These are phyloP conservation scores for Okamejei kenojei DNA, from an alignment of 2,797 vertebrate species.

Conservation along the genomic window DNA sequence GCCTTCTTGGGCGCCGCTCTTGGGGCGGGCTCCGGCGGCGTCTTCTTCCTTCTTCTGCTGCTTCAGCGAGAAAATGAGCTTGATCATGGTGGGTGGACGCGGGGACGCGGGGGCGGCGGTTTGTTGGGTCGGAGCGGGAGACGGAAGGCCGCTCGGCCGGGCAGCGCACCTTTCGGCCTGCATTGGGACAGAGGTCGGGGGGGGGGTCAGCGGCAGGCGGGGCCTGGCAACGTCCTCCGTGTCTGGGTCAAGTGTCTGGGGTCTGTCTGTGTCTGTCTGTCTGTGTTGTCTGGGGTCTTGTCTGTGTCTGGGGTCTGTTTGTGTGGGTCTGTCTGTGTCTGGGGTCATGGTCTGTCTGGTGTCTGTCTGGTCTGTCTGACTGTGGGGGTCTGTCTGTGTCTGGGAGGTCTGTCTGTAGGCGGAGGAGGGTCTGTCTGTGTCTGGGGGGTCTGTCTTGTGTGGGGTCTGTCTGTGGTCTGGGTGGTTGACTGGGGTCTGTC, in stretches of 20 bases:
- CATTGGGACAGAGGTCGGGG: conserved; percentile 42
- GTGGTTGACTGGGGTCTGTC: too few species aligned
- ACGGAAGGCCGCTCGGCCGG: conserved; percentile 44
- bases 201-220: conserved; percentile 23
- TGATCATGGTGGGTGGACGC: conserved; percentile 68
- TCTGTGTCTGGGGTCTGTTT: not conserved
- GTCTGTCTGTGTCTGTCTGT: conserved; percentile 21
- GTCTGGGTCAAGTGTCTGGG: conserved; percentile 36
- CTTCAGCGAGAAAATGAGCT: conserved; percentile 91
- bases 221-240: conserved; percentile 14
- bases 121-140: conserved; percentile 40
- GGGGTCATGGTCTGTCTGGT: too few species aligned
- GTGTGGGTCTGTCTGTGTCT: not conserved
- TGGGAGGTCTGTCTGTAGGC: not conserved
- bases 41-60: conserved; percentile 98
- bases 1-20: conserved; percentile 81
- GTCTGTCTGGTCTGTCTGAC: not conserved
- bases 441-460: too few species aligned
- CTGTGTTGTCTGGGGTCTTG: too few species aligned
- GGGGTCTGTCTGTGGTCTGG: too few species aligned
- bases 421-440: too few species aligned
- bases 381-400: too few species aligned
- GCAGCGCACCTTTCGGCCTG: too few species aligned
- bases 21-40: conserved; percentile 84
- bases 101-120: conserved; percentile 13